These are phyloP conservation scores for Asteroscopus sphinx DNA, from an alignment of 2,888 invertebrate genomes.

Conservation along the genomic window DNA sequence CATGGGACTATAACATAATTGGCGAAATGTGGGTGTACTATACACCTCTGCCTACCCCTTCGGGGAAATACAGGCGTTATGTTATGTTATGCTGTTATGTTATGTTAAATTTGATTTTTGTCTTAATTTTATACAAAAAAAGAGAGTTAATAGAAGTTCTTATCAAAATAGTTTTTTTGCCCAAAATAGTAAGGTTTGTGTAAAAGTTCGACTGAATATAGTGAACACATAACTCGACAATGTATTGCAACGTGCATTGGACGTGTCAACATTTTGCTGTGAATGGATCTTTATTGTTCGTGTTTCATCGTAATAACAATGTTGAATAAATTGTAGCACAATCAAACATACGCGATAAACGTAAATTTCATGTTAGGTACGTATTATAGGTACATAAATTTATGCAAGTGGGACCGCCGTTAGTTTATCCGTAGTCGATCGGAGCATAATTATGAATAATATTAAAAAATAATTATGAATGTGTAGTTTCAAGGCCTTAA, in stretches of 20 bases:
- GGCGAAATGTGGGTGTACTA: too few species aligned
- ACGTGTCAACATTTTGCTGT: constrained; percentile 69
- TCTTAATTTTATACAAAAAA: too few species aligned
- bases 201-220: constrained; percentile 28
- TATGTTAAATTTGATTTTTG: too few species aligned
- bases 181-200: constrained; percentile 2
- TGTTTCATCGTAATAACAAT: constrained; percentile 69
- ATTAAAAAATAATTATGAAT: too few species aligned
- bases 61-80: too few species aligned
- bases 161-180: too few species aligned
- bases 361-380: constrained; percentile 38
- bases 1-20: too few species aligned
- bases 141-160: too few species aligned
- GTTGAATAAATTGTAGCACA: constrained; percentile 59
- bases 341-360: constrained; percentile 54
- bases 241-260: constrained; percentile 54
- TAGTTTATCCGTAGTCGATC: not conserved
- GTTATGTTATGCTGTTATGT: too few species aligned
- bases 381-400: constrained; percentile 17
- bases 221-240: constrained; percentile 31
- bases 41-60: too few species aligned
- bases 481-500: too few species aligned
- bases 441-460: not conserved
- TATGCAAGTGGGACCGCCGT: not conserved
- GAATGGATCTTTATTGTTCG: constrained; percentile 67